A percentile compares a stretch with the other conserved stretches of the same genome.
These are phyloP conservation scores for Arion vulgaris DNA, from an alignment of 1,140 invertebrate species.

Conservation along the genomic window DNA sequence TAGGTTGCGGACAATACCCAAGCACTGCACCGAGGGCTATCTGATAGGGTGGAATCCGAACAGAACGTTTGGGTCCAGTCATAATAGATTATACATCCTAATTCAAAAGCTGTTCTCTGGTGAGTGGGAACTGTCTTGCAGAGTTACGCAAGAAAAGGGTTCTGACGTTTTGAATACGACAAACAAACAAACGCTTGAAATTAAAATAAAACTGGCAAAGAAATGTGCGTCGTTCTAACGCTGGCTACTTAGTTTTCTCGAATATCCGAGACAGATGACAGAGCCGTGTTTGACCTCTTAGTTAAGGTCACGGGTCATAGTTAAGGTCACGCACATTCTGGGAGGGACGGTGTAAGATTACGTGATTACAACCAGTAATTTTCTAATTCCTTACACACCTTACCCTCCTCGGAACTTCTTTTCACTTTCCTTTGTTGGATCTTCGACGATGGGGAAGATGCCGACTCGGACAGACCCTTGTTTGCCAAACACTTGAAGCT, in stretches of 20 bases:
- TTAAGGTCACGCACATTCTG: conserved; percentile 17
- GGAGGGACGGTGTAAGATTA: conserved; percentile 2
- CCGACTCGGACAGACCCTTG: conserved; percentile 13
- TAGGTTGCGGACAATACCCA: no score
- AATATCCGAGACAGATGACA: conserved; percentile 24
- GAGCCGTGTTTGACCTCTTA: background rate
- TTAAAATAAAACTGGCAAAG: background rate
- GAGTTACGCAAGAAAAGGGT: background rate
- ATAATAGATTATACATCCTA: background rate
- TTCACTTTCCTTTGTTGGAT: background rate
- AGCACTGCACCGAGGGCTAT: no score
- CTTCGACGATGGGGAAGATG: background rate
- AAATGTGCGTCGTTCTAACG: background rate
- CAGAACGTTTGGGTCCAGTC: background rate
- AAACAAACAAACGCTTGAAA: background rate
- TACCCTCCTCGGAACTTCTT: background rate
- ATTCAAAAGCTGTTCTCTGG: background rate
- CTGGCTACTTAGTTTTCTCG: conserved; percentile 10
- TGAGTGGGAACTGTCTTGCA: background rate
- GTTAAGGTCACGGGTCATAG: conserved; percentile 26
- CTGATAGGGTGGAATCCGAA: no score
- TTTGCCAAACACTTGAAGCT: conserved; percentile 34
- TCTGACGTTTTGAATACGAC: background rate
- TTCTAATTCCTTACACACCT: conserved; percentile 28
- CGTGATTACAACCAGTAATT: conserved; percentile 19